These are phyloP conservation scores for Micrasema longulum DNA, from an alignment of 1,140 invertebrate genomes.

Conservation along the genomic window DNA sequence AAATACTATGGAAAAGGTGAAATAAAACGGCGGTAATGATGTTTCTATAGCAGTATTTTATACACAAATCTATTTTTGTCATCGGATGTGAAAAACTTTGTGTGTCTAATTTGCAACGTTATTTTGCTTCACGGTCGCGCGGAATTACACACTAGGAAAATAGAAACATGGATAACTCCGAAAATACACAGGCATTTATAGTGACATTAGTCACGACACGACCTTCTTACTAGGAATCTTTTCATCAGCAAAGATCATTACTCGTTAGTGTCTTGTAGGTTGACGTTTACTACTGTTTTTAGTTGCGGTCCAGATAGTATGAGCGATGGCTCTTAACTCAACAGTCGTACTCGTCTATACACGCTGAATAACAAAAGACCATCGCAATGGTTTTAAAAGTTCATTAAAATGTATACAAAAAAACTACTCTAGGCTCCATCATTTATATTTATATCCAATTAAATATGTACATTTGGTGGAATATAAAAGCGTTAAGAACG, in stretches of 20 bases:
- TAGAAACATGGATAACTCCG: not conserved
- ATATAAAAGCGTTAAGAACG: too few relatives aligned
- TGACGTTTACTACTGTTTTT: conserved; percentile 21
- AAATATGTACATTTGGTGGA: too few relatives aligned
- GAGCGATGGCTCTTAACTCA: not conserved
- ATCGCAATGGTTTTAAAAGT: not conserved
- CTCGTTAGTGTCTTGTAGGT: conserved; percentile 9
- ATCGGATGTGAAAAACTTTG: too few relatives aligned
- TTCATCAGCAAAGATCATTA: conserved; percentile 20
- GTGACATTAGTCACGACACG: conserved; percentile 21
- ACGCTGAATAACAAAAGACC: not conserved
- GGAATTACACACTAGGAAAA: not conserved
- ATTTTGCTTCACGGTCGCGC: not conserved
- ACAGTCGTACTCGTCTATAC: not conserved
- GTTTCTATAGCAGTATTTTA: too few relatives aligned
- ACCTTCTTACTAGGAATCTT: not conserved
- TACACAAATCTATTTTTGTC: too few relatives aligned
- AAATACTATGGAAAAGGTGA: too few relatives aligned
- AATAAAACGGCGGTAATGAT: too few relatives aligned
- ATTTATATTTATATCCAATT: too few relatives aligned
- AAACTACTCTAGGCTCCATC: too few relatives aligned
- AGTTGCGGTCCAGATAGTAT: conserved; percentile 24
- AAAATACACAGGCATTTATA: not conserved
- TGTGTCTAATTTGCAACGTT: not conserved
- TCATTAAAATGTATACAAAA: not conserved